Conservation (phyloP, 2,113 vertebrate species). For the Microcebus jonahi region DNA sequence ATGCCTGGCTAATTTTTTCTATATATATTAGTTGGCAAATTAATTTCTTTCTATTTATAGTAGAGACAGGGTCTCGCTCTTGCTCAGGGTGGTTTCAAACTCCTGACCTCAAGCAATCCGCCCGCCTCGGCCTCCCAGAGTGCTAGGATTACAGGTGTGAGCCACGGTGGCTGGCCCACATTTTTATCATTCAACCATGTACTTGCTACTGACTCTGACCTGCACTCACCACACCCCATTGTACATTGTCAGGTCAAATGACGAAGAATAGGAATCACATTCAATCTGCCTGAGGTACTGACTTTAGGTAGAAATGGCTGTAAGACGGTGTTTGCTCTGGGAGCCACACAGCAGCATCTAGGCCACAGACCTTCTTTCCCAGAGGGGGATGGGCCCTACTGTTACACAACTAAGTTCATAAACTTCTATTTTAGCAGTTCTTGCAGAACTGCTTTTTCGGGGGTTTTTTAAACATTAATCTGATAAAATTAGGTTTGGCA, state of each 20-base stretch:
- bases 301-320: background rate
- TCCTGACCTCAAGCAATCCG: too few relatives aligned
- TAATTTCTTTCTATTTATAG: too few relatives aligned
- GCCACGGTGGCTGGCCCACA: background rate
- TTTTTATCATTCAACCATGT: background rate
- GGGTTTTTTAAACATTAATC: background rate
- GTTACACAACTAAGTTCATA: background rate
- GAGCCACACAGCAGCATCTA: background rate
- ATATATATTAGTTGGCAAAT: too few relatives aligned
- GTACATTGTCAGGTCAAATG: slow-evolving; percentile 41
- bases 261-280: background rate
- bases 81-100: too few relatives aligned
- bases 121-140: too few relatives aligned
- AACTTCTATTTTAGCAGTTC: slow-evolving; percentile 3
- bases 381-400: background rate
- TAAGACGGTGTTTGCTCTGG: background rate
- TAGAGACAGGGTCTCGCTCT: too few relatives aligned
- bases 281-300: background rate
- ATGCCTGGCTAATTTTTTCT: too few relatives aligned
- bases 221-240: background rate
- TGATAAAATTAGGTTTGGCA: background rate
- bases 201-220: background rate
- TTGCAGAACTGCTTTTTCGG: background rate
- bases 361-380: background rate
- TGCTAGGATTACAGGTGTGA: too few relatives aligned